Percentiles rank a stretch among this genome's conserved stretches.
These are phyloP conservation scores for Laticauda laticaudata DNA, from an alignment of 2,113 vertebrate species.

Conservation along the genomic window DNA sequence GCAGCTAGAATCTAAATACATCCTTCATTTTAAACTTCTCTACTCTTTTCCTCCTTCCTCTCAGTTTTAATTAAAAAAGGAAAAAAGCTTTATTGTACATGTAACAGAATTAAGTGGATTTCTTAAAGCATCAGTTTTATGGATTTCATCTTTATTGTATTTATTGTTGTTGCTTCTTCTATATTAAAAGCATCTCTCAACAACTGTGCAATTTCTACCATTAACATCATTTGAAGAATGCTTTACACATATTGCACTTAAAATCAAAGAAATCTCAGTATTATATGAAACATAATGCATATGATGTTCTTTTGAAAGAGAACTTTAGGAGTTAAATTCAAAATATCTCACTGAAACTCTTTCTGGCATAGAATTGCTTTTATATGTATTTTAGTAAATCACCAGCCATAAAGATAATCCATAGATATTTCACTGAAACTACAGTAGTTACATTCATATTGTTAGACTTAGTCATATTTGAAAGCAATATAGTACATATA, in stretches of 20 bases:
- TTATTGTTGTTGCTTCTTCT: neutral
- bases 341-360: neutral
- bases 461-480: neutral
- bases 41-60: neutral
- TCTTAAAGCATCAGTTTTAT: neutral
- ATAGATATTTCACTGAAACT: neutral
- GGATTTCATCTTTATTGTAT: neutral
- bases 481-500: neutral
- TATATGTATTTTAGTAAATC: neutral
- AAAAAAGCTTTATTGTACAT: neutral
- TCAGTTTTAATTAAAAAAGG: neutral
- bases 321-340: neutral
- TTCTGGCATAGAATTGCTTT: neutral
- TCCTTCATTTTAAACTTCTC: conserved; percentile 16
- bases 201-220: neutral
- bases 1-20: conserved; percentile 27
- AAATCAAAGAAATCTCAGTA: neutral
- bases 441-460: neutral
- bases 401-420: neutral
- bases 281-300: neutral
- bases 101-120: neutral
- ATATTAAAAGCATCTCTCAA: neutral
- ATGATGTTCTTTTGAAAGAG: neutral
- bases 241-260: neutral
- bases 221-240: neutral